Percentiles rank a stretch among this genome's conserved stretches.
Conservation (phyloP, 2,888 invertebrate species). For the Drosophila formosana region DNA sequence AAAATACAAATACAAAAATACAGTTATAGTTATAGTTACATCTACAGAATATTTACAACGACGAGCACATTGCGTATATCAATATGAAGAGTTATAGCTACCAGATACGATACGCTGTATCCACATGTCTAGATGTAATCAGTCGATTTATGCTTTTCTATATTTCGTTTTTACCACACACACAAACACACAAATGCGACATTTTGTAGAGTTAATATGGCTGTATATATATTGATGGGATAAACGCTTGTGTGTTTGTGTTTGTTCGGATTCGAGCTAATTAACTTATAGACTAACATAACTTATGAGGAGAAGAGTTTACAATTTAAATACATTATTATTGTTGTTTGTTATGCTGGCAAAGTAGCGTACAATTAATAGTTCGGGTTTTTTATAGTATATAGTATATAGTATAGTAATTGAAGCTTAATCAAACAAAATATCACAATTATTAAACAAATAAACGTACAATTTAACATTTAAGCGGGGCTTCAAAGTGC, state of each 20-base stretch:
- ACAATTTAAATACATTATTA: slow-evolving; percentile 38
- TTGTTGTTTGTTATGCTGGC: slow-evolving; percentile 18
- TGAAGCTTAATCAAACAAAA: slow-evolving; percentile 71
- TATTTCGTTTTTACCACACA: slow-evolving; percentile 26
- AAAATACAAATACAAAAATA: slow-evolving; percentile 43
- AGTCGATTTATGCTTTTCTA: slow-evolving; percentile 68
- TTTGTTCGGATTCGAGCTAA: slow-evolving; percentile 39
- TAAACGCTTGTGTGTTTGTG: slow-evolving; percentile 29
- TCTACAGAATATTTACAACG: slow-evolving; percentile 66
- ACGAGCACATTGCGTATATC: slow-evolving; percentile 48
- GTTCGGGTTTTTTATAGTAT: slow-evolving; percentile 28
- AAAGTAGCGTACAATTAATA: slow-evolving; percentile 45
- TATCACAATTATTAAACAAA: slow-evolving; percentile 77
- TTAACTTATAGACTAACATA: slow-evolving; percentile 65
- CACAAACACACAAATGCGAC: slow-evolving; percentile 37
- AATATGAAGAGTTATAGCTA: slow-evolving; percentile 58
- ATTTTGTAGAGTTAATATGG: slow-evolving; percentile 74
- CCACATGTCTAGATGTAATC: slow-evolving; percentile 72
- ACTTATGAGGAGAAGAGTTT: slow-evolving; percentile 75
- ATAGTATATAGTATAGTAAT: slow-evolving; percentile 53
- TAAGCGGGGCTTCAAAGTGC: slow-evolving; percentile 16
- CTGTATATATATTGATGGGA: slow-evolving; percentile 44
- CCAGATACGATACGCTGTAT: slow-evolving; percentile 44
- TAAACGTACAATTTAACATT: slow-evolving; percentile 66
- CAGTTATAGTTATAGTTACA: slow-evolving; percentile 21